These are phyloP conservation scores for Metopolophium dirhodum DNA, from an alignment of 1,140 invertebrate genomes.

Conservation along the genomic window DNA sequence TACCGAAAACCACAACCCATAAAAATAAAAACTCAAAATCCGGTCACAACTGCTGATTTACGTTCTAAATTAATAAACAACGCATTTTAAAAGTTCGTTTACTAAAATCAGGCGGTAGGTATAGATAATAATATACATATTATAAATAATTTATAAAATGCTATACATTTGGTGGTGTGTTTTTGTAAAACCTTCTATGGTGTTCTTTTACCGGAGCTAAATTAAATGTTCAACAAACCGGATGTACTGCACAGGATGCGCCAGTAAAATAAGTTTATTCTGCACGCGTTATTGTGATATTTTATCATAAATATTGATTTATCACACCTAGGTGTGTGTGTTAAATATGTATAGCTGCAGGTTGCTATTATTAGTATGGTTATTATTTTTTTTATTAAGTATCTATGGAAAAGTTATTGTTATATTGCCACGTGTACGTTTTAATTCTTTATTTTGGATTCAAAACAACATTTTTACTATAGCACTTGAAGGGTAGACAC, in stretches of 20 bases:
- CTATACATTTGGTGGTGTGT: background rate
- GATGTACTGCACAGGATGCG: background rate
- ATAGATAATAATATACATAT: background rate
- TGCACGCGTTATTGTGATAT: background rate
- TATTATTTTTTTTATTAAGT: background rate
- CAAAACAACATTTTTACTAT: background rate
- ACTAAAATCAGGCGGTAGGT: background rate
- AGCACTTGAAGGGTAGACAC: background rate
- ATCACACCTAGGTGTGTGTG: background rate
- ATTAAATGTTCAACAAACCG: background rate
- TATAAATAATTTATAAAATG: no score
- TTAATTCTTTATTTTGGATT: background rate
- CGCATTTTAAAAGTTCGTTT: background rate
- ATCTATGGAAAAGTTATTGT: background rate
- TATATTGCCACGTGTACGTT: background rate
- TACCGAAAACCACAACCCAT: background rate
- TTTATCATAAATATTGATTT: background rate
- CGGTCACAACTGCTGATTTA: background rate
- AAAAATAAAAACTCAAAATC: background rate
- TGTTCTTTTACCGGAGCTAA: background rate
- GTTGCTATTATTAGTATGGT: no score
- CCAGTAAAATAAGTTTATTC: background rate
- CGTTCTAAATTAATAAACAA: background rate
- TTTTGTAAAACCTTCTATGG: background rate
- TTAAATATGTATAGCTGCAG: background rate